phyloP scores from a whole-genome alignment of 2,113 vertebrate genomes.

The Copsychus sechellarum region DNA sequence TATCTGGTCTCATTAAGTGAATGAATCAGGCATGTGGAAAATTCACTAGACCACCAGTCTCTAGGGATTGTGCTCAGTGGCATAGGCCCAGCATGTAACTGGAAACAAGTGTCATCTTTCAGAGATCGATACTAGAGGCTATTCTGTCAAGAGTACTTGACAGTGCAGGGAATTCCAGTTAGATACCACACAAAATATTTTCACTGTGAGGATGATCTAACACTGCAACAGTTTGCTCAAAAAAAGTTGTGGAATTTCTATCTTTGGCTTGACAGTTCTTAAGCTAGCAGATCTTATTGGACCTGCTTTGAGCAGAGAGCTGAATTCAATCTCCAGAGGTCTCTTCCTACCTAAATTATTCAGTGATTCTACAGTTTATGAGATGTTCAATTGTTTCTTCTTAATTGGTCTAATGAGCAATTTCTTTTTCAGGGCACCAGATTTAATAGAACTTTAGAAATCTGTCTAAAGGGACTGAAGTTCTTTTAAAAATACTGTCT shows the following conservation, averaged over 20 bases:
- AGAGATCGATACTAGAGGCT: rapidly evolving
- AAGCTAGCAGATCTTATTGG: neutral
- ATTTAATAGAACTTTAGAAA: neutral
- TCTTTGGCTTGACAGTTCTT: neutral
- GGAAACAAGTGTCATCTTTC: neutral
- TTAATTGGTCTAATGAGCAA: neutral
- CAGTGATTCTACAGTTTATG: neutral
- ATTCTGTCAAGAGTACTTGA: neutral
- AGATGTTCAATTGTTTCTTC: neutral
- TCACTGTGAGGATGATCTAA: neutral
- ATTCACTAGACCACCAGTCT: neutral
- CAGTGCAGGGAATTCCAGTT: neutral
- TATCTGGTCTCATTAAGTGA: neutral
- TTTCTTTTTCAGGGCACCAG: neutral
- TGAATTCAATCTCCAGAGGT: neutral
- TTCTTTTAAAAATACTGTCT: neutral
- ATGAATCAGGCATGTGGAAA: neutral
- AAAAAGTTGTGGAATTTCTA: neutral
- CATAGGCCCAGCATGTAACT: neutral
- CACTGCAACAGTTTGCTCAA: neutral
- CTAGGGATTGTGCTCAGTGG: neutral
- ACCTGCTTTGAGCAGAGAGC: neutral
- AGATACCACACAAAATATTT: neutral
- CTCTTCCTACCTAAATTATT: neutral
- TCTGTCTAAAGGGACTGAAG: neutral